Conservation (phyloP, 2,797 vertebrate species). For the Lateolabrax maculatus region DNA sequence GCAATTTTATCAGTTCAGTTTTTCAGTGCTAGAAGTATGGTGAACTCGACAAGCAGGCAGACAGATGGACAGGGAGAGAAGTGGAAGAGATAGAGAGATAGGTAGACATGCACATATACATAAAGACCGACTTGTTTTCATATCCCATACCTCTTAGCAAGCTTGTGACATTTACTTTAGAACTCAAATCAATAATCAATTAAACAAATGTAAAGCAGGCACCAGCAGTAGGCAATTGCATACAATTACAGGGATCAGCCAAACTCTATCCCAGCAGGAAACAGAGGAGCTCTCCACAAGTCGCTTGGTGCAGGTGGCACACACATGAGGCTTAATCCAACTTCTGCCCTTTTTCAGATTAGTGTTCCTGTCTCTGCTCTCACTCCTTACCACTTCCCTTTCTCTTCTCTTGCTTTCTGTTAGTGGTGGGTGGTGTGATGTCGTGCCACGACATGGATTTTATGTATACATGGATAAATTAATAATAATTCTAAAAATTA, state of each 20-base stretch:
- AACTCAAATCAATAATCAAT: constrained; percentile 51
- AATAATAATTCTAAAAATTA: too few species aligned
- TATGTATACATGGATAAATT: too few species aligned
- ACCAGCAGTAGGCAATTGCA: constrained; percentile 1
- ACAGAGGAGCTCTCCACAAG: not conserved
- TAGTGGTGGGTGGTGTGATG: too few species aligned
- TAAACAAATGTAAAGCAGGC: constrained; percentile 45
- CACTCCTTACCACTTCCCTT: not conserved
- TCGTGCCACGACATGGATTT: too few species aligned
- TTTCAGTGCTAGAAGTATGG: constrained; percentile 9
- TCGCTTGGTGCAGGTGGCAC: not conserved
- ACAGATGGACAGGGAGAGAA: constrained; percentile 37
- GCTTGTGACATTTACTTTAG: constrained; percentile 32
- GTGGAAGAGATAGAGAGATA: not conserved
- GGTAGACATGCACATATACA: not conserved
- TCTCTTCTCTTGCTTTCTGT: not conserved
- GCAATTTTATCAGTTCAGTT: constrained; percentile 26
- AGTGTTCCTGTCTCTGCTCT: not conserved
- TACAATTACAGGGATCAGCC: constrained; percentile 25
- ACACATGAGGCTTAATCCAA: not conserved
- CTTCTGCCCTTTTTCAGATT: not conserved
- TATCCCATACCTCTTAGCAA: not conserved
- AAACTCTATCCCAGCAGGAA: constrained; percentile 27
- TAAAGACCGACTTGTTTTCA: constrained; percentile 8
- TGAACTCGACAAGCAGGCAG: constrained; percentile 17